Evolutionary conservation across 2,888 invertebrate genomes (phyloP), one percentile per base, ranked within the genome.

Genomic region (Polydesmus complanatus): DNA sequence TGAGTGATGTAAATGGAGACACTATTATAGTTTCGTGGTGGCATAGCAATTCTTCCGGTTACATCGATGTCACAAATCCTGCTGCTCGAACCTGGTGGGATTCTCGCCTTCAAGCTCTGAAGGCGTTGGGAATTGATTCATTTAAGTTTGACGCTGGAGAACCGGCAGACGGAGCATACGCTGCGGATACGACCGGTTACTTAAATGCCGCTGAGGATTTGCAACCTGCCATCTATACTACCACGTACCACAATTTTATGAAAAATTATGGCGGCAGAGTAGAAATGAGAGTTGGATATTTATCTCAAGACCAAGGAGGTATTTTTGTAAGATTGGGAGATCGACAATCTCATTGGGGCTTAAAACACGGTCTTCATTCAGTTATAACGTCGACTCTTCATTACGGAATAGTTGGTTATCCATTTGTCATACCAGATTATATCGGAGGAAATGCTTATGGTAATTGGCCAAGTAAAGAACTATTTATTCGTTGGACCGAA

Each of bases 111-210:
- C 58, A 67, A 26, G 66, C 71, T 3, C 66, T 92, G 1, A 75
- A 81, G 65, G 73, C 77, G 0, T 81, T 81, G 60, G 84, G 81
- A 0, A 80, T 90, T 23, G 84, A 86, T 68, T 82, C 83, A 63
- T 81, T 86, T 66, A 88, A 88, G 74, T 88, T 89, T 68, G 88
- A 89, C 68, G 88, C 88, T 52, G 90, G 88, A 26, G 88, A 88
- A 72, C 77, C 79, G 0, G 84, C 84, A 37, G 77, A 64, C 5
- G 64, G 59, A 27, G 55, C 60, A 1, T 55, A 70, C 2, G 48
- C 58, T 2, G 5, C 14, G 8, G 14, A 14, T 14, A 37, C 37
- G 14, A 14, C 5, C 37, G n/a, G n/a, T n/a, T n/a, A n/a, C n/a
- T n/a, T n/a, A n/a, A 61, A 65, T 50, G 67, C 67, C 14, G 60